A percentile compares a stretch with the other conserved stretches of the same genome.
These are phyloP conservation scores for Selenia dentaria DNA, from an alignment of 2,888 invertebrate genomes.

Conservation along the genomic window DNA sequence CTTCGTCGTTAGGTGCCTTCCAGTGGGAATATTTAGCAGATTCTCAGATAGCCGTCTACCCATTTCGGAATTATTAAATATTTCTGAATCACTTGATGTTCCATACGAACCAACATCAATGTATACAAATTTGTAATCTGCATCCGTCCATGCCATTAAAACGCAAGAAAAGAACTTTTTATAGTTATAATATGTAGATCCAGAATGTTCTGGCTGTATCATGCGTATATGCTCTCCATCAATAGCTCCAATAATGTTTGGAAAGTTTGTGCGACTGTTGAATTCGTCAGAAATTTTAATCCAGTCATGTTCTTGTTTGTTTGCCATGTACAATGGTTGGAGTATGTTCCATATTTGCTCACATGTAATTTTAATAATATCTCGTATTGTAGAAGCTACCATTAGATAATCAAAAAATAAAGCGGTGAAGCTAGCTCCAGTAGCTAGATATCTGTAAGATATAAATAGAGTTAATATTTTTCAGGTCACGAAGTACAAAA, in stretches of 20 bases:
- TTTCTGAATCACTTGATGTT: slow-evolving; percentile 31
- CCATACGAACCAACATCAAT: slow-evolving; percentile 36
- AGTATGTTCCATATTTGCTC: slow-evolving; percentile 31
- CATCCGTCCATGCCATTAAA: slow-evolving; percentile 33
- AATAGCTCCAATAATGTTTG: slow-evolving; percentile 44
- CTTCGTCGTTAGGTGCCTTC: slow-evolving; percentile 36
- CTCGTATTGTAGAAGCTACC: slow-evolving; percentile 25
- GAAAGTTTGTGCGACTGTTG: slow-evolving; percentile 40
- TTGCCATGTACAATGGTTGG: slow-evolving; percentile 24
- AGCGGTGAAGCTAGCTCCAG: slow-evolving; percentile 38
- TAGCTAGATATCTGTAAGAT: slow-evolving; percentile 40
- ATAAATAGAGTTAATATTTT: slow-evolving; percentile 14
- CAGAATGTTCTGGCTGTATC: slow-evolving; percentile 31
- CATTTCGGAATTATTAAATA: slow-evolving; percentile 40
- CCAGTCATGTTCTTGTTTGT: slow-evolving; percentile 30
- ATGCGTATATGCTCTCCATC: slow-evolving; percentile 43
- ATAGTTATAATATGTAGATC: slow-evolving; percentile 40
- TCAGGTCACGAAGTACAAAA: slow-evolving; percentile 31
- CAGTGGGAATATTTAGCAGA: slow-evolving; percentile 32
- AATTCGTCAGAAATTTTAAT: slow-evolving; percentile 40
- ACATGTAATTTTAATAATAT: slow-evolving; percentile 40
- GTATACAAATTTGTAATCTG: slow-evolving; percentile 32
- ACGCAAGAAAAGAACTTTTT: slow-evolving; percentile 36
- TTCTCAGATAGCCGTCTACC: slow-evolving; percentile 33
- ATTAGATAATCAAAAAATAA: slow-evolving; percentile 40